Evolutionary conservation across 2,797 vertebrate genomes (phyloP).

Genomic region (Yasuhikotakia modesta): DNA sequence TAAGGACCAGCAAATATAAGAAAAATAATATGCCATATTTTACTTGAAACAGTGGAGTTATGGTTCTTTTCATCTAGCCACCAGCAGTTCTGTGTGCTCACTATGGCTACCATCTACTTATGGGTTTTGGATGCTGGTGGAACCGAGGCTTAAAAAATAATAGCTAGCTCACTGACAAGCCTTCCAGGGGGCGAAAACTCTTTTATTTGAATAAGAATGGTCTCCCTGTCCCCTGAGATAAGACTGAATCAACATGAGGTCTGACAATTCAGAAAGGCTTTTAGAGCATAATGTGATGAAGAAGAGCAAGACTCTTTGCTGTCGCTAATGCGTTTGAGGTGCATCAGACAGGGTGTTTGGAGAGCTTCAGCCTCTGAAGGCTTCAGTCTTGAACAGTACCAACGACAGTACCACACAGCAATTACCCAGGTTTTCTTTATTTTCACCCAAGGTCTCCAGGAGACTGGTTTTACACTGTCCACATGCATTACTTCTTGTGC

Average conservation of each 20-base stretch:
- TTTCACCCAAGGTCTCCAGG: slow-evolving; percentile 74
- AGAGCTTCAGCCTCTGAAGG: slow-evolving; percentile 65
- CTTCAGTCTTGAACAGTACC: slow-evolving; percentile 69
- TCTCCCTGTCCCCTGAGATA: slow-evolving; percentile 53
- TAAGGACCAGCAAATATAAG: slow-evolving; percentile 34
- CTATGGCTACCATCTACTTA: slow-evolving; percentile 12
- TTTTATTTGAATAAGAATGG: slow-evolving; percentile 62
- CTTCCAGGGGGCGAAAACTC: slow-evolving; percentile 50
- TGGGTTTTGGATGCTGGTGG: slow-evolving; percentile 8
- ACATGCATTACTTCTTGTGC: slow-evolving; percentile 79
- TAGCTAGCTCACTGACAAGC: slow-evolving; percentile 52
- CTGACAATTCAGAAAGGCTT: slow-evolving; percentile 55
- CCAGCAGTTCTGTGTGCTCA: slow-evolving; percentile 35
- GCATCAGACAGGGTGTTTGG: slow-evolving; percentile 65
- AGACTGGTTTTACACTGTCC: slow-evolving; percentile 82
- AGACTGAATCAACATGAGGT: slow-evolving; percentile 59
- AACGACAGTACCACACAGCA: slow-evolving; percentile 62
- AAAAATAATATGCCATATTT: slow-evolving; percentile 41
- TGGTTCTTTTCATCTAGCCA: slow-evolving; percentile 30
- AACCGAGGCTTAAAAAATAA: slow-evolving; percentile 38
- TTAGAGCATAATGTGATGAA: slow-evolving; percentile 57
- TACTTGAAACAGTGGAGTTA: slow-evolving; percentile 22
- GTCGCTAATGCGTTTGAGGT: slow-evolving; percentile 63
- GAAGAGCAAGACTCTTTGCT: slow-evolving; percentile 58
- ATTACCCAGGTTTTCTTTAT: slow-evolving; percentile 75